phyloP scores from a whole-genome alignment of 1,140 invertebrate genomes.

The Heliconius hermathena region DNA sequence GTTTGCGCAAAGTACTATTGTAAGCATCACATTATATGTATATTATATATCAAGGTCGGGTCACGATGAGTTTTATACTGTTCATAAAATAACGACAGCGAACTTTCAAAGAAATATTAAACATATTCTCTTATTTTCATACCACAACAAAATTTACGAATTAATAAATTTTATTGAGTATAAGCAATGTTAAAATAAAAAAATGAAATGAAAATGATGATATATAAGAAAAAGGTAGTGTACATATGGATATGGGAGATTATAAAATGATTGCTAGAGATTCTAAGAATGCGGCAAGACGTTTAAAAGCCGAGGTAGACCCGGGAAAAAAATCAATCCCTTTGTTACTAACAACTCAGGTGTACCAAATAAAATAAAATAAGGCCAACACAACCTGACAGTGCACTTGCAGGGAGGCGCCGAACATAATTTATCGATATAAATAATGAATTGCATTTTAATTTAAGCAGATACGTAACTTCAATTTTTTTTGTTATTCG shows the following conservation, averaged over 20 bases:
- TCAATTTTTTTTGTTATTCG: neutral
- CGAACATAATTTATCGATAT: slow-evolving; percentile 59
- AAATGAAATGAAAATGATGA: neutral
- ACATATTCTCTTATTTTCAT: neutral
- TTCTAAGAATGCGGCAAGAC: slow-evolving; percentile 55
- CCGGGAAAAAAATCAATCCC: slow-evolving; percentile 72
- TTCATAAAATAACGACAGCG: neutral
- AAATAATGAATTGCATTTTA: slow-evolving; percentile 45
- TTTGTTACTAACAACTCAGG: slow-evolving; percentile 78
- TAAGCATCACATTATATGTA: slow-evolving; percentile 16
- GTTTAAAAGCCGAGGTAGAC: slow-evolving; percentile 65
- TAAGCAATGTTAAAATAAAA: neutral
- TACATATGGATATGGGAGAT: slow-evolving; percentile 23
- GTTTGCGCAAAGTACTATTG: slow-evolving; percentile 43
- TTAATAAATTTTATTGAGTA: neutral
- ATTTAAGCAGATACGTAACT: slow-evolving; percentile 10
- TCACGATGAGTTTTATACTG: slow-evolving; percentile 13
- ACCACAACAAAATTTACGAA: neutral
- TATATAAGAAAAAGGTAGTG: neutral
- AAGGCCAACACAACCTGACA: slow-evolving; percentile 58
- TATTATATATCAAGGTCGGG: slow-evolving; percentile 40
- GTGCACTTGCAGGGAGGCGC: slow-evolving; percentile 56
- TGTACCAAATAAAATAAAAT: slow-evolving; percentile 76
- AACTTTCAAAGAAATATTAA: neutral
- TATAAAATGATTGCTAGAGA: slow-evolving; percentile 63